phyloP scores from a whole-genome alignment of 2,888 invertebrate species.

The Platerodrilus igneus region DNA sequence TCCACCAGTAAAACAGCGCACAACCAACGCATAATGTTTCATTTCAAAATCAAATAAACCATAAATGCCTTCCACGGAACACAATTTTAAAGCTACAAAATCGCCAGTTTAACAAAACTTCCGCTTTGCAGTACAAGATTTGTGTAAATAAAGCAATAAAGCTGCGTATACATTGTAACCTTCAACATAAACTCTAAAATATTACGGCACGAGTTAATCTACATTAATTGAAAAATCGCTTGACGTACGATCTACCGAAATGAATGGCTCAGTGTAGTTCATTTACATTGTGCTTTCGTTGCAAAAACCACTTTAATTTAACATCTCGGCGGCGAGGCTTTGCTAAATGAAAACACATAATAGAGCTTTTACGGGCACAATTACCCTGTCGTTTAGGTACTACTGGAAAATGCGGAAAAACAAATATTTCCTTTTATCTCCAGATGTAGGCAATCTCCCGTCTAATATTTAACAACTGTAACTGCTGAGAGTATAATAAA shows the following conservation, averaged over 20 bases:
- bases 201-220: slow-evolving; percentile 3
- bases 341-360: slow-evolving; percentile 24
- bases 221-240: slow-evolving; percentile 13
- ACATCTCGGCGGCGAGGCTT: slow-evolving; percentile 20
- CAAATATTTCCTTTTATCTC: slow-evolving; percentile 18
- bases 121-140: slow-evolving; percentile 13
- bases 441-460: slow-evolving; percentile 18
- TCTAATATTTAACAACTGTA: slow-evolving; percentile 17
- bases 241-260: slow-evolving; percentile 5
- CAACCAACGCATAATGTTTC: too few relatives aligned
- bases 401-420: slow-evolving; percentile 18
- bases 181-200: slow-evolving; percentile 15
- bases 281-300: slow-evolving; percentile 20
- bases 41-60: too few relatives aligned
- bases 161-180: slow-evolving; percentile 9
- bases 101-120: too few relatives aligned
- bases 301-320: slow-evolving; percentile 22
- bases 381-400: slow-evolving; percentile 19
- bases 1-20: too few relatives aligned
- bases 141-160: too few relatives aligned
- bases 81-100: too few relatives aligned
- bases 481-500: slow-evolving; percentile 9
- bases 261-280: slow-evolving; percentile 11
- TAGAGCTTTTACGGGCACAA: slow-evolving; percentile 22
- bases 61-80: too few relatives aligned